These are phyloP conservation scores for Semotilus atromaculatus DNA, from an alignment of 2,797 vertebrate genomes.

Conservation along the genomic window DNA sequence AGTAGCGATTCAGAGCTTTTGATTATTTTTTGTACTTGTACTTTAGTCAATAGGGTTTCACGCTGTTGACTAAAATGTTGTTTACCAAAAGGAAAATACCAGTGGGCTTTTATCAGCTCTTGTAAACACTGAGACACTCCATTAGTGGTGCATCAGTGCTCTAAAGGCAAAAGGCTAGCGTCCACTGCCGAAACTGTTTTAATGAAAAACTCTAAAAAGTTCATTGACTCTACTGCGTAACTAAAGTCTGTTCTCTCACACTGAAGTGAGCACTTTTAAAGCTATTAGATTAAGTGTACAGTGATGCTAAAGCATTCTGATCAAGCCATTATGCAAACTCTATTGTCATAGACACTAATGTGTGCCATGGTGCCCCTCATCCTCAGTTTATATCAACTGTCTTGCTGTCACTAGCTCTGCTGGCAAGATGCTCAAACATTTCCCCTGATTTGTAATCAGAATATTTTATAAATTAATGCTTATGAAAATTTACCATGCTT, in stretches of 20 bases:
- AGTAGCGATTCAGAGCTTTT: neutral
- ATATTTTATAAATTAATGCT: no score
- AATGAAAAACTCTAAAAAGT: conserved; percentile 21
- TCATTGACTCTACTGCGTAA: neutral
- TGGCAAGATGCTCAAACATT: no score
- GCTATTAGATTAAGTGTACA: neutral
- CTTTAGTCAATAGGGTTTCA: neutral
- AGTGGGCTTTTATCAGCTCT: conserved; percentile 24
- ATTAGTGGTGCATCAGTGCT: conserved; percentile 24
- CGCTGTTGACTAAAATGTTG: conserved; percentile 16
- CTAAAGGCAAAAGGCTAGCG: conserved; percentile 20
- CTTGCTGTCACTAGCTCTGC: neutral
- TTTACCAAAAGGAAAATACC: conserved; percentile 33
- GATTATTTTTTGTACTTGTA: neutral
- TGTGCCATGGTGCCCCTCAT: neutral
- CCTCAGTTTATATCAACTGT: neutral
- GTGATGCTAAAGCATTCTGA: neutral
- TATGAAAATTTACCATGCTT: no score
- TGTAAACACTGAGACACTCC: conserved; percentile 12
- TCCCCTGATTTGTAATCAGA: no score
- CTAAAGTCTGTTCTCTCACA: conserved; percentile 16
- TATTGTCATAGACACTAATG: neutral
- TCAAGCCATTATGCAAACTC: neutral
- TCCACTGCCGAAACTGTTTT: neutral
- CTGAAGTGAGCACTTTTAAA: neutral